Conservation (phyloP, 2,797 vertebrate genomes). For the Ispidina lecontei region DNA sequence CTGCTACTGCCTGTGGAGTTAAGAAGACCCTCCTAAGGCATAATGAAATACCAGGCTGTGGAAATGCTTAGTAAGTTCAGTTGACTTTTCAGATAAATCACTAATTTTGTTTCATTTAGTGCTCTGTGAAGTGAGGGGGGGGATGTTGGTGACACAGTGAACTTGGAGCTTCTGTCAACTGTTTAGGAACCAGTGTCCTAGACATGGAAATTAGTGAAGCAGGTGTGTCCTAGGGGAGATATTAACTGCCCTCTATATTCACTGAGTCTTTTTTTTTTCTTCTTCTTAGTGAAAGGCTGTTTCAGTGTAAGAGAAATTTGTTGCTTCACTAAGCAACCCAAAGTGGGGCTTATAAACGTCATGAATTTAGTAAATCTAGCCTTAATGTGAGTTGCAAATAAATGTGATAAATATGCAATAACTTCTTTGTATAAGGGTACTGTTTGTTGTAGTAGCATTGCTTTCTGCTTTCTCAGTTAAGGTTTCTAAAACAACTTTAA, state of each 20-base stretch:
- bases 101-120: slow-evolving; percentile 36
- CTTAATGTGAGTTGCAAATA: slow-evolving; percentile 69
- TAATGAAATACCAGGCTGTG: slow-evolving; percentile 27
- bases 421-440: slow-evolving; percentile 65
- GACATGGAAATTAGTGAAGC: neutral
- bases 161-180: slow-evolving; percentile 37
- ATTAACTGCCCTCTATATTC: neutral
- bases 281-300: neutral
- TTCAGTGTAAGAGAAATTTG: neutral
- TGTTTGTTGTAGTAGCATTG: slow-evolving; percentile 44
- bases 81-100: slow-evolving; percentile 22
- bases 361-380: slow-evolving; percentile 66
- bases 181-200: slow-evolving; percentile 18
- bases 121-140: slow-evolving; percentile 56
- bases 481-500: slow-evolving; percentile 20
- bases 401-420: slow-evolving; percentile 76
- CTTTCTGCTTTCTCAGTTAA: slow-evolving; percentile 43
- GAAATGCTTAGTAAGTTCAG: slow-evolving; percentile 23
- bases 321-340: slow-evolving; percentile 28
- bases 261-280: slow-evolving; percentile 3
- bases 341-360: neutral
- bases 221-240: slow-evolving; percentile 23
- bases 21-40: slow-evolving; percentile 13
- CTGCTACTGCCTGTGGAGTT: slow-evolving; percentile 56
- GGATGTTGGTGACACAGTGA: slow-evolving; percentile 20